phyloP scores from a whole-genome alignment of 2,797 vertebrate genomes.

The Pitangus sulphuratus region DNA sequence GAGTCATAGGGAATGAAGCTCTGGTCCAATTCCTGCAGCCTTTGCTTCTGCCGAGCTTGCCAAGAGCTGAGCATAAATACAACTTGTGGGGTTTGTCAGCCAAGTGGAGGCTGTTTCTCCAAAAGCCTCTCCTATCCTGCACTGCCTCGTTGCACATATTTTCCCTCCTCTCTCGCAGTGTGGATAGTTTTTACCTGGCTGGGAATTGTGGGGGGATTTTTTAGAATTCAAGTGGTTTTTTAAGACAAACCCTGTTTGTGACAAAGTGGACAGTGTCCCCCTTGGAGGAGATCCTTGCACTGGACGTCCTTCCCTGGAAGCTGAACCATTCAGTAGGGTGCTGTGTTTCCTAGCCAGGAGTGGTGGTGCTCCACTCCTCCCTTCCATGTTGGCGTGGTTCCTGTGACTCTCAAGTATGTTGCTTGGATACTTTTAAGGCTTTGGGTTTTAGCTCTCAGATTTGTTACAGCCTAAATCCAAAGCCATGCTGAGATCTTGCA shows the following conservation, averaged over 20 bases:
- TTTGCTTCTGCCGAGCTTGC: constrained; percentile 13
- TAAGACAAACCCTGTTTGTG: not conserved
- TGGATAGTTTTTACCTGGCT: not conserved
- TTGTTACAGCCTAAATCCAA: not conserved
- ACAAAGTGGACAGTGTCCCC: not conserved
- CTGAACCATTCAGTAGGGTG: not conserved
- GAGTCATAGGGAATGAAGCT: not conserved
- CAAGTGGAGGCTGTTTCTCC: not conserved
- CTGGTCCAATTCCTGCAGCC: constrained; percentile 21
- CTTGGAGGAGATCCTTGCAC: not conserved
- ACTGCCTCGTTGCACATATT: not conserved
- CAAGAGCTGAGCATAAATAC: constrained; percentile 27
- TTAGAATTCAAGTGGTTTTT: not conserved
- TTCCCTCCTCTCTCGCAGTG: not conserved
- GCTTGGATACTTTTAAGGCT: not conserved
- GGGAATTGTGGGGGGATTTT: not conserved
- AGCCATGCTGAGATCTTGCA: not conserved
- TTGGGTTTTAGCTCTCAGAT: not conserved
- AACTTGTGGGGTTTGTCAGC: constrained; percentile 27
- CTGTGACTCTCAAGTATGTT: not conserved
- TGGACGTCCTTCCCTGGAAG: not conserved
- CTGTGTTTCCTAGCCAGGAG: not conserved
- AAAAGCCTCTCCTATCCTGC: not conserved
- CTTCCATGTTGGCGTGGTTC: not conserved
- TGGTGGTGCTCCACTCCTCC: not conserved